Percentiles rank a stretch among this genome's conserved stretches.
Evolutionary conservation across 1,140 invertebrate species (phyloP).

Genomic region (Plectus sambesii): DNA sequence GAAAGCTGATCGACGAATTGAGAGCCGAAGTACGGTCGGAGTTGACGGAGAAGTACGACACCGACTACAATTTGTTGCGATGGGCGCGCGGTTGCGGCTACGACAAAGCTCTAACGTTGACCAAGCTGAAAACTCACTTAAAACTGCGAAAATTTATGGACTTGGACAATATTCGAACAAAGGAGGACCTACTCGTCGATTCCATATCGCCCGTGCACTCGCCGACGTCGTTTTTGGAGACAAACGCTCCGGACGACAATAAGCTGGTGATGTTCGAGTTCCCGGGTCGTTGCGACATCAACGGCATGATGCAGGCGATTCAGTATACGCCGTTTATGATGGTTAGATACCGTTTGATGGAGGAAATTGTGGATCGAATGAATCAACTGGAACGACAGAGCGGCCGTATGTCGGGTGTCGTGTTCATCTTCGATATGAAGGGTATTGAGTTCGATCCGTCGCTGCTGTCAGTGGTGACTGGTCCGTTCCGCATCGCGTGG

Average conservation of each 20-base stretch:
- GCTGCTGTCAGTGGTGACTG: slow-evolving; percentile 21
- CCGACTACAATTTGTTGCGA: too few species aligned
- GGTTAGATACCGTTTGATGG: slow-evolving; percentile 25
- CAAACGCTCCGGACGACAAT: slow-evolving; percentile 26
- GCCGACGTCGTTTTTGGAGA: too few species aligned
- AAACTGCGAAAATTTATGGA: too few species aligned
- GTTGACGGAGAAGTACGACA: too few species aligned
- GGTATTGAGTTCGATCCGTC: slow-evolving; percentile 14
- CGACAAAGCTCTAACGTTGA: too few species aligned
- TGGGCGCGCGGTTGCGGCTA: too few species aligned
- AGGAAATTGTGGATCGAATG: slow-evolving; percentile 16
- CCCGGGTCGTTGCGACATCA: slow-evolving; percentile 21
- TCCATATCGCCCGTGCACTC: too few species aligned
- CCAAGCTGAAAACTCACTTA: too few species aligned
- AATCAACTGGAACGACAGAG: slow-evolving; percentile 17
- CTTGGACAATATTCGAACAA: too few species aligned
- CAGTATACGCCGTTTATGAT: slow-evolving; percentile 24
- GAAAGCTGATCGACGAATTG: too few species aligned
- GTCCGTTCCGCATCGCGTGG: slow-evolving; percentile 27
- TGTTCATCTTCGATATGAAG: slow-evolving; percentile 25
- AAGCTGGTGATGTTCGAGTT: slow-evolving; percentile 23
- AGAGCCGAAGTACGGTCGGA: too few species aligned
- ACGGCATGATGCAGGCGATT: slow-evolving; percentile 21
- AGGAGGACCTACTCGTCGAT: too few species aligned
- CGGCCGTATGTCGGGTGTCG: slow-evolving; percentile 17